Base-by-base conservation (phyloP, 2,888 invertebrate species). In the Phymatocera aterrima region DNA sequence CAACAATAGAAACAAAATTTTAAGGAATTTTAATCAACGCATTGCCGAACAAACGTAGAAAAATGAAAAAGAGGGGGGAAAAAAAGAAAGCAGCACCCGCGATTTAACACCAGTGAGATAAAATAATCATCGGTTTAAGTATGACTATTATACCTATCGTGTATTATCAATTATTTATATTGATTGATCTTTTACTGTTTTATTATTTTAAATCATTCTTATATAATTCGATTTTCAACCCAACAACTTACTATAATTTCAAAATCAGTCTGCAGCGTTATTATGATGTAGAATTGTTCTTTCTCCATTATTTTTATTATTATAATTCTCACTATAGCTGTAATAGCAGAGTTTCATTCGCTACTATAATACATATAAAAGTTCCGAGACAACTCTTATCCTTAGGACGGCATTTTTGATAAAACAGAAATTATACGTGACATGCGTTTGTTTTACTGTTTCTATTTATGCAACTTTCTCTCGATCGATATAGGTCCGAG, bases 331-430 rank as follows among this genome's bases (percentile, higher is more conserved):
- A n/a, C n/a, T 64, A 37, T 37, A 18, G 21, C n/a, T 64, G 37
- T 37, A 31, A 61, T 15, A 21, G 37, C 24, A 15, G 37, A 64
- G 64, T 34, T 34, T 37, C 3, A 37, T 64, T 21, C 21, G 37
- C 37, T 64, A 10, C 6, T n/a, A n/a, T n/a, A n/a, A n/a, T n/a
- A n/a, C 51, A 51, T 37, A 64, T 64, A 34, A 64, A 18, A 37
- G 10, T 21, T n/a, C 37, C 37, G 37, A 34, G 61, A 15, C 15
- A 64, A 34, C n/a, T 64, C 34, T 46, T 68, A 8, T 68, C 15
- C 8, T 28, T 12, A 64, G 78, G 78, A 78, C 78, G 78, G 78
- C 74, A 78, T 60, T 78, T n/a, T 61, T 61, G 74, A 61, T 78
- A 75, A 46, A 74, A 37, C 24, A 28, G 78, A 78, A 61, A 37